Conservation (phyloP, 2,888 invertebrate genomes). For the Euplexia lucipara region DNA sequence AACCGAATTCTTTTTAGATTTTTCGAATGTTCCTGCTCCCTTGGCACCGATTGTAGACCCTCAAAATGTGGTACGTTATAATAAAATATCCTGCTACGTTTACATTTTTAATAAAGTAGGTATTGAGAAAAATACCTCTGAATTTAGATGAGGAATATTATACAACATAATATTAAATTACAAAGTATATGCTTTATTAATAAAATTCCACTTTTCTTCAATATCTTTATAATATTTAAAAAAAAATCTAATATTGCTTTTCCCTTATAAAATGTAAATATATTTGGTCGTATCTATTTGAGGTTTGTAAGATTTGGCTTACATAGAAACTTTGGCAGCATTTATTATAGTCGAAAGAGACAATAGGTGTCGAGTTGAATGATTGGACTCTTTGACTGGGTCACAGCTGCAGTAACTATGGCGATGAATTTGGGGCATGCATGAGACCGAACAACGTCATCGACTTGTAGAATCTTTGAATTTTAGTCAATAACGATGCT, state of each 20-base stretch:
- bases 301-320: conserved; percentile 9
- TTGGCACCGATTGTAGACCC: conserved; percentile 16
- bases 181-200: conserved; percentile 18
- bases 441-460: conserved; percentile 44
- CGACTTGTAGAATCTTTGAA: conserved; percentile 14
- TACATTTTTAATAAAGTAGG: conserved; percentile 21
- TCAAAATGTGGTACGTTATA: conserved; percentile 1
- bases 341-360: conserved; percentile 33
- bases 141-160: conserved; percentile 31
- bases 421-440: conserved; percentile 58
- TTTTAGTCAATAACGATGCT: conserved; percentile 3
- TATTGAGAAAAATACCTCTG: conserved; percentile 18
- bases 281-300: conserved; percentile 3
- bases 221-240: conserved; percentile 3
- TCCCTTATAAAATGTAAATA: conserved; percentile 26
- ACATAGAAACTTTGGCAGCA: conserved; percentile 16
- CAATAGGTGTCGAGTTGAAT: conserved; percentile 49
- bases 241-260: conserved; percentile 29
- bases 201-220: conserved; percentile 28
- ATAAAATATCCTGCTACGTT: conserved; percentile 9
- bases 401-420: conserved; percentile 41
- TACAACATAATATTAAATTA: conserved; percentile 22
- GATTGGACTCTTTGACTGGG: conserved; percentile 56
- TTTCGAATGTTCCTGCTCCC: conserved; percentile 23
- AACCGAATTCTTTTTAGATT: conserved; percentile 31